Conservation (phyloP, 2,888 invertebrate genomes). For the Drosophila lutescens region DNA sequence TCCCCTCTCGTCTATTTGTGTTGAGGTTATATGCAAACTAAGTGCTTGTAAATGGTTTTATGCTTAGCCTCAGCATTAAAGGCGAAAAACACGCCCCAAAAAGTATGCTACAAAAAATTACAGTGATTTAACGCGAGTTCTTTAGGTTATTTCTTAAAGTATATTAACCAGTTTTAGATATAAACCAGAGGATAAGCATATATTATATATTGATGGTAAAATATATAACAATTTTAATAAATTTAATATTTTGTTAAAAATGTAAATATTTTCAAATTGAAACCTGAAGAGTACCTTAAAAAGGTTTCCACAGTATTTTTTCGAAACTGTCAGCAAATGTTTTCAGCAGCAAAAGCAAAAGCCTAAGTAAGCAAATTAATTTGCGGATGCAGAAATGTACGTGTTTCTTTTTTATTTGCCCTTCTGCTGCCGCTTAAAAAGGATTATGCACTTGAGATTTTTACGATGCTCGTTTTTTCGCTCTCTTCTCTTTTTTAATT, state of each 20-base stretch:
- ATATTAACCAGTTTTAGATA: too few relatives aligned
- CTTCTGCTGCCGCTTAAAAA: slow-evolving; percentile 52
- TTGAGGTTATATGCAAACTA: slow-evolving; percentile 61
- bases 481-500: slow-evolving; percentile 57
- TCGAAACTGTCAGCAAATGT: slow-evolving; percentile 50
- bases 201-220: too few relatives aligned
- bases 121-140: background rate
- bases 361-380: slow-evolving; percentile 76
- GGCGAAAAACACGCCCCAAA: slow-evolving; percentile 15
- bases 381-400: slow-evolving; percentile 51
- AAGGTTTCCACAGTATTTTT: slow-evolving; percentile 5
- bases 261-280: too few relatives aligned
- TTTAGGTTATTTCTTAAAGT: background rate
- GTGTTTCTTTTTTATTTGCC: slow-evolving; percentile 29
- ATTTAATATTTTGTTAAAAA: too few relatives aligned
- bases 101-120: slow-evolving; percentile 10
- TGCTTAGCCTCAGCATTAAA: slow-evolving; percentile 45
- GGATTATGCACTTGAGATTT: slow-evolving; percentile 68
- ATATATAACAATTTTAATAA: too few relatives aligned
- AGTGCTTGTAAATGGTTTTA: slow-evolving; percentile 69
- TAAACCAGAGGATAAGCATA: too few relatives aligned
- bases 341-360: slow-evolving; percentile 24
- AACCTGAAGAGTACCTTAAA: background rate
- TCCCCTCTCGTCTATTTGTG: slow-evolving; percentile 16
- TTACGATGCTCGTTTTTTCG: slow-evolving; percentile 23